Evolutionary conservation across 53 echinoderm and acorn worm species (phyloP).

Genomic region (Crossaster papposus): DNA sequence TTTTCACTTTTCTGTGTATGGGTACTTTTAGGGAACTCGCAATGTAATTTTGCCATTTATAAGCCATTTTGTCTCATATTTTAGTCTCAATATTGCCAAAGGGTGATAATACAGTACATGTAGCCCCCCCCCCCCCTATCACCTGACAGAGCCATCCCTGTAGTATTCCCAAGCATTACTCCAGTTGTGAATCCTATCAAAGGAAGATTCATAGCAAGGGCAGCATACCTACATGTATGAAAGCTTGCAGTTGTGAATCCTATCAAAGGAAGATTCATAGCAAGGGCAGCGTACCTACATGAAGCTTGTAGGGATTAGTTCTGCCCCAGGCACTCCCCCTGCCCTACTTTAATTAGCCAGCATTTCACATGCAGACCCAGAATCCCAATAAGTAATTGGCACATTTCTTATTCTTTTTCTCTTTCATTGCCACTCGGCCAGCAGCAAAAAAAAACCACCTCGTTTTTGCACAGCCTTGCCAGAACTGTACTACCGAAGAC

Average conservation of each 20-base stretch:
- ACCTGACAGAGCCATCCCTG: too few species aligned
- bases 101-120: too few species aligned
- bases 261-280: background rate
- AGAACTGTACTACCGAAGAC: background rate
- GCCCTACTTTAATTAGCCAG: background rate
- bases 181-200: too few species aligned
- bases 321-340: background rate
- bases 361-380: background rate
- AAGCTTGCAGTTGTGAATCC: background rate
- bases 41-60: too few species aligned
- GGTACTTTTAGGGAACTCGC: too few species aligned
- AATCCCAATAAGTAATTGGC: background rate
- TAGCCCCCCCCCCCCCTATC: too few species aligned
- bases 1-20: too few species aligned
- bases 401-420: background rate
- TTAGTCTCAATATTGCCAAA: too few species aligned
- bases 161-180: too few species aligned
- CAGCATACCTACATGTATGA: too few species aligned
- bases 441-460: too few species aligned
- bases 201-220: background rate
- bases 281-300: background rate
- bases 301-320: background rate
- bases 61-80: too few species aligned
- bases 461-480: slow-evolving; percentile 2
- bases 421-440: background rate